Conservation (phyloP, 2,888 invertebrate genomes). For the Emesis furor region DNA sequence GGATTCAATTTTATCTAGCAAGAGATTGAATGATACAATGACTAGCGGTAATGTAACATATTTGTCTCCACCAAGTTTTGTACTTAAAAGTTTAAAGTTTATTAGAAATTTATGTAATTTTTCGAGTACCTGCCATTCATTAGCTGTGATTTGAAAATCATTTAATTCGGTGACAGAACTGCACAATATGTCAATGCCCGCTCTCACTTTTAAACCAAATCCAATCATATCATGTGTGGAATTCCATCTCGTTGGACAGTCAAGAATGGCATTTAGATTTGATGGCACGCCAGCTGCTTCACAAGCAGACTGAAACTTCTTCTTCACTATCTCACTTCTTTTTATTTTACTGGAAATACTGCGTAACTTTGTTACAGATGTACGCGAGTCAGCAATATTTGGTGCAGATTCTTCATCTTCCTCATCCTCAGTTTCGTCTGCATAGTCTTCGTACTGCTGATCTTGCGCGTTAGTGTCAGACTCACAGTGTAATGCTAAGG, state of each 20-base stretch:
- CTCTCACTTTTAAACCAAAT: conserved; percentile 73
- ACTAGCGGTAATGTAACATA: conserved; percentile 73
- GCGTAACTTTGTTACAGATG: too few species aligned
- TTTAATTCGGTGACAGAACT: conserved; percentile 72
- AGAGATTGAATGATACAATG: conserved; percentile 73
- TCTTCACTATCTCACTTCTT: conserved; percentile 71
- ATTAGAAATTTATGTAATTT: conserved; percentile 65
- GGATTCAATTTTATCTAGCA: conserved; percentile 62
- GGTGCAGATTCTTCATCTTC: too few species aligned
- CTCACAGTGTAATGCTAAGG: conserved; percentile 59
- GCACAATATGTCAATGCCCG: conserved; percentile 65
- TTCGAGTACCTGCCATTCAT: conserved; percentile 56
- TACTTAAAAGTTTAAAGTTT: conserved; percentile 62
- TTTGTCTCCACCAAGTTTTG: conserved; percentile 74
- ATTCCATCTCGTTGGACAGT: conserved; percentile 73
- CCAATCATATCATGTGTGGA: conserved; percentile 73
- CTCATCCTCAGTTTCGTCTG: too few species aligned
- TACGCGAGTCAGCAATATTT: too few species aligned
- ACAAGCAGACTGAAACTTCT: conserved; percentile 73
- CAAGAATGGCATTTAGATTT: conserved; percentile 68
- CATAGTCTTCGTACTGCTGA: too few species aligned
- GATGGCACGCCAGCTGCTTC: conserved; percentile 73
- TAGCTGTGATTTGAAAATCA: conserved; percentile 72
- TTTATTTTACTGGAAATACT: conserved; percentile 52
- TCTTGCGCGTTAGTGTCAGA: too few species aligned